A percentile compares a stretch with the other conserved stretches of the same genome.
phyloP scores from a whole-genome alignment of 2,888 invertebrate genomes.

The Bursaphelenchus okinawaensis region DNA sequence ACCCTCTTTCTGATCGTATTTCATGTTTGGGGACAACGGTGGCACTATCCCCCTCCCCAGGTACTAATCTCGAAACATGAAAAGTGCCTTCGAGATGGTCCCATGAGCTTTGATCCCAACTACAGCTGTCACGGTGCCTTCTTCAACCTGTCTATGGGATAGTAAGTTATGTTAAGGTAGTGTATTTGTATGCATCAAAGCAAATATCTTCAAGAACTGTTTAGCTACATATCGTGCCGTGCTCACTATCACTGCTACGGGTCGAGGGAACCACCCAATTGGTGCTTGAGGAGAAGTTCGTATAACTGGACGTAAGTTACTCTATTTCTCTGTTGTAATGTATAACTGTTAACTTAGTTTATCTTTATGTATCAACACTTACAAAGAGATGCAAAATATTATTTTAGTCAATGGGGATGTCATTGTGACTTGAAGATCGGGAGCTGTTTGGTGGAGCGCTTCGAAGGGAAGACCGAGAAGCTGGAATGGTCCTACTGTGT shows the following conservation, averaged over 20 bases:
- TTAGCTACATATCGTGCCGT: conserved; percentile 8
- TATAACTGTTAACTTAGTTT: no score
- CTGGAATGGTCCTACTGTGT: conserved; percentile 13
- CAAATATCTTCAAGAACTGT: no score
- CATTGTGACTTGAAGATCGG: conserved; percentile 12
- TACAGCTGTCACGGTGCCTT: background rate
- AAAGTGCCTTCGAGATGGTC: background rate
- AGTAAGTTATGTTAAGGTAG: background rate
- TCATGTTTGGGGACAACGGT: background rate
- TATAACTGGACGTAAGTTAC: conserved; percentile 1
- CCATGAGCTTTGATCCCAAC: background rate
- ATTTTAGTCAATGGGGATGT: background rate
- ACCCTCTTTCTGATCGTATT: background rate
- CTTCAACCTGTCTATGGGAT: conserved; percentile 10
- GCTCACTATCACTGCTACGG: conserved; percentile 11
- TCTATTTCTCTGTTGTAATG: background rate
- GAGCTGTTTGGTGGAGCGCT: conserved; percentile 7
- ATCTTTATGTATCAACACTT: no score
- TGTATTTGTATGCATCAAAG: background rate
- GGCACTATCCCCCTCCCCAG: conserved; percentile 11
- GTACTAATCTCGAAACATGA: conserved; percentile 3
- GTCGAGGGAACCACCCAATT: conserved; percentile 8
- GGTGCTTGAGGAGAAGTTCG: conserved; percentile 1
- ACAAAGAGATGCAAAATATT: background rate
- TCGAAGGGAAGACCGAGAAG: background rate